Evolutionary conservation across 1,140 invertebrate genomes (phyloP).

Genomic region (Drosophila erecta): DNA sequence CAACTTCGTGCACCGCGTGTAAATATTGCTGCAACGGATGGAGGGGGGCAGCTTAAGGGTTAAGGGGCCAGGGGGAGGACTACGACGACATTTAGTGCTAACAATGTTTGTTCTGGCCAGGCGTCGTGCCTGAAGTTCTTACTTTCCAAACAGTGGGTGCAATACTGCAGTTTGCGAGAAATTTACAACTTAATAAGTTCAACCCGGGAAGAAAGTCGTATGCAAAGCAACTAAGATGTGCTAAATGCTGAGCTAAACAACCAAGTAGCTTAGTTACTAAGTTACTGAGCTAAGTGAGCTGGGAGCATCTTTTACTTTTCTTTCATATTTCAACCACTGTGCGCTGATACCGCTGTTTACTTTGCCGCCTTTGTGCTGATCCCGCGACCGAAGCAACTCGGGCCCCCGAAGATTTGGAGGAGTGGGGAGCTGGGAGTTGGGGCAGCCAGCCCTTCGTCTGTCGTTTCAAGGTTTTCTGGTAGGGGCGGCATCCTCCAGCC

Average conservation of each 20-base stretch:
- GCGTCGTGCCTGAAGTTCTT: constrained; percentile 42
- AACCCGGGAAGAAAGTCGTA: too few relatives aligned
- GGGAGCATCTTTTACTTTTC: too few relatives aligned
- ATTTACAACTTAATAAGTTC: too few relatives aligned
- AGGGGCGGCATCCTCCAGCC: constrained; percentile 1
- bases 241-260: too few relatives aligned
- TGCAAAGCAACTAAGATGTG: too few relatives aligned
- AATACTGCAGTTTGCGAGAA: too few relatives aligned
- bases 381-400: constrained; percentile 49
- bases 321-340: constrained; percentile 15
- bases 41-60: constrained; percentile 2
- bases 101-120: constrained; percentile 81
- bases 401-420: background rate
- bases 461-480: constrained; percentile 60
- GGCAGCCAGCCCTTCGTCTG: constrained; percentile 47
- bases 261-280: too few relatives aligned
- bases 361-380: constrained; percentile 76
- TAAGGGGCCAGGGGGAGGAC: constrained; percentile 20
- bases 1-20: constrained; percentile 77
- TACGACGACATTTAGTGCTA: constrained; percentile 79
- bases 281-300: too few relatives aligned
- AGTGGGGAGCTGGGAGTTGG: constrained; percentile 12
- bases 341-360: constrained; percentile 60
- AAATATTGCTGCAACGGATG: constrained; percentile 64
- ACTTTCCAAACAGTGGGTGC: constrained; percentile 12